Conservation (phyloP, 2,797 vertebrate genomes). For the Aulostomus chinensis region DNA sequence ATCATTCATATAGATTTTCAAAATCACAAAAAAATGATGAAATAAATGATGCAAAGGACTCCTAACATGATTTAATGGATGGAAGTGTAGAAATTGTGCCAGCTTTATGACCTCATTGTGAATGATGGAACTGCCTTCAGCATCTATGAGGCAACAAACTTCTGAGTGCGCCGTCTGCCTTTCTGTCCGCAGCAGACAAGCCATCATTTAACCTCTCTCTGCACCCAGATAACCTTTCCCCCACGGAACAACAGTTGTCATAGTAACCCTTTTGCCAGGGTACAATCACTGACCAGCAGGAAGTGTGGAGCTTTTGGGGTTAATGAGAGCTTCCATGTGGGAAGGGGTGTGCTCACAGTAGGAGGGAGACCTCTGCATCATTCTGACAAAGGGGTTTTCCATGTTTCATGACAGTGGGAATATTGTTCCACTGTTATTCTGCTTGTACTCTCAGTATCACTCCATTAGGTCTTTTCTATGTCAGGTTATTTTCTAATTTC, state of each 20-base stretch:
- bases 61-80: too few relatives aligned
- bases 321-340: constrained; percentile 61
- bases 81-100: too few relatives aligned
- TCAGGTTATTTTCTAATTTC: too few relatives aligned
- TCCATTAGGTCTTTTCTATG: too few relatives aligned
- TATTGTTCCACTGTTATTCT: constrained; percentile 36
- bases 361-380: constrained; percentile 62
- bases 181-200: too few relatives aligned
- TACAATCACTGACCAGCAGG: constrained; percentile 47
- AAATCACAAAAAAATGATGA: too few relatives aligned
- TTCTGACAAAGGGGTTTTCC: constrained; percentile 63
- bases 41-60: too few relatives aligned
- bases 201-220: constrained; percentile 18
- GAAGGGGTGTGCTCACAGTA: constrained; percentile 50
- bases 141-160: background rate
- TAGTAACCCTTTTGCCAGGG: constrained; percentile 33
- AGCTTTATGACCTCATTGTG: too few relatives aligned
- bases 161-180: background rate
- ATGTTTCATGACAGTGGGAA: constrained; percentile 50
- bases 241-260: constrained; percentile 34
- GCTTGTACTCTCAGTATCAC: constrained; percentile 1
- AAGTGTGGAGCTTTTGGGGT: constrained; percentile 39
- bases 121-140: too few relatives aligned
- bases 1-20: too few relatives aligned
- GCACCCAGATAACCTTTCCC: constrained; percentile 8